Conservation (phyloP, 2,888 invertebrate genomes). For the Erannis defoliaria region DNA sequence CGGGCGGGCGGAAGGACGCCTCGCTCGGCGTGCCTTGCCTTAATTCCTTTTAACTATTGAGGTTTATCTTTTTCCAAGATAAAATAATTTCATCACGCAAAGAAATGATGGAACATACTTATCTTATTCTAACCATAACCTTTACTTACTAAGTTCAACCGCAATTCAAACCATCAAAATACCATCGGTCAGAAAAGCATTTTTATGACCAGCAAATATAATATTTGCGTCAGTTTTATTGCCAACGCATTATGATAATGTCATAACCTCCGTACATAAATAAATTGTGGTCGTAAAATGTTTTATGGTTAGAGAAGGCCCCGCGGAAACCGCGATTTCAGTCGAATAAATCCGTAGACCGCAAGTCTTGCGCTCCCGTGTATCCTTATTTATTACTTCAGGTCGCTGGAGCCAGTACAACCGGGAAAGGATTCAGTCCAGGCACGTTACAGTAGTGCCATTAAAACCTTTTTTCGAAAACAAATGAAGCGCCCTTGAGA, state of each 20-base stretch:
- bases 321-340: slow-evolving; percentile 48
- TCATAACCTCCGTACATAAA: slow-evolving; percentile 66
- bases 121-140: background rate
- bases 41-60: slow-evolving; percentile 57
- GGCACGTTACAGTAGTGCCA: slow-evolving; percentile 52
- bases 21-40: slow-evolving; percentile 55
- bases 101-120: background rate
- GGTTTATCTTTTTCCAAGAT: slow-evolving; percentile 52
- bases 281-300: slow-evolving; percentile 65
- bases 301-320: slow-evolving; percentile 58
- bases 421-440: slow-evolving; percentile 49
- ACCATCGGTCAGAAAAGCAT: slow-evolving; percentile 47
- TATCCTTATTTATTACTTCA: slow-evolving; percentile 58
- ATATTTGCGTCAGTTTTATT: slow-evolving; percentile 66
- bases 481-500: slow-evolving; percentile 42
- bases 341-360: slow-evolving; percentile 49
- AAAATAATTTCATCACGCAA: slow-evolving; percentile 9
- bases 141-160: background rate
- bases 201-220: slow-evolving; percentile 63
- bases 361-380: slow-evolving; percentile 50
- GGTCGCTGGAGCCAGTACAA: slow-evolving; percentile 53
- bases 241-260: slow-evolving; percentile 69
- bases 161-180: background rate
- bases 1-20: slow-evolving; percentile 61
- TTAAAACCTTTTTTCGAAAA: slow-evolving; percentile 58